Evolutionary conservation across 2,888 invertebrate genomes (phyloP), one percentile per base, ranked within the genome.

Genomic region (Euplexia lucipara): DNA sequence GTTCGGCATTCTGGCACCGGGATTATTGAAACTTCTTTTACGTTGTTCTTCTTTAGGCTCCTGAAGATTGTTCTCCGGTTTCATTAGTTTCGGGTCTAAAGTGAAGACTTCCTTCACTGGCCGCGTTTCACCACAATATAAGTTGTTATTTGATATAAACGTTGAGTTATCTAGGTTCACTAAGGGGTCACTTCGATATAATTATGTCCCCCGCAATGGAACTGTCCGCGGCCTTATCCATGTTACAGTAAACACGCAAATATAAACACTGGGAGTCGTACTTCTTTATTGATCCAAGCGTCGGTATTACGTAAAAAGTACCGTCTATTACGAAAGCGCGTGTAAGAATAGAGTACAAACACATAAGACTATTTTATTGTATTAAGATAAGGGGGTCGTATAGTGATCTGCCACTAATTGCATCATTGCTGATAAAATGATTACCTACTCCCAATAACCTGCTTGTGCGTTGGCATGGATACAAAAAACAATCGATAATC

Each of bases 1-100:
- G 95, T 99, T 99, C 86, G 99, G 99, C 99, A 99, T 99, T 96
- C 96, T 95, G 60, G 90, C 85, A 70, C 89, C 86, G 59, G 89
- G 90, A 62, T 89, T 86, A 18, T 81, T 84, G 63, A 90, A 86
- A 52, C 80, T 81, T 61, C 60, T 81, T 68, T 81, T 78, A 52
- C 75, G 70, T 68, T 75, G 76, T 58, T 83, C 76, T 78, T 85
- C 80, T 49, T 70, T 69, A 14, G 75, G 64, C 48, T 77, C 79
- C 58, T 85, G 85, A 75, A 83, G 75, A 56, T 75, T 84, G 64
- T 86, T 82, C 76, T 88, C 86, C 53, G 90, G 83, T 89, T 85
- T 90, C 94, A 94, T 94, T 86, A 89, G 91, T 81, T 68, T 78
- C 62, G 47, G 54, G 70, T 82, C 73, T 41, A 67, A 67, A 86